A percentile compares a stretch with the other conserved stretches of the same genome.
Conservation (phyloP, 2,888 invertebrate genomes). For the Gari tellinella region DNA sequence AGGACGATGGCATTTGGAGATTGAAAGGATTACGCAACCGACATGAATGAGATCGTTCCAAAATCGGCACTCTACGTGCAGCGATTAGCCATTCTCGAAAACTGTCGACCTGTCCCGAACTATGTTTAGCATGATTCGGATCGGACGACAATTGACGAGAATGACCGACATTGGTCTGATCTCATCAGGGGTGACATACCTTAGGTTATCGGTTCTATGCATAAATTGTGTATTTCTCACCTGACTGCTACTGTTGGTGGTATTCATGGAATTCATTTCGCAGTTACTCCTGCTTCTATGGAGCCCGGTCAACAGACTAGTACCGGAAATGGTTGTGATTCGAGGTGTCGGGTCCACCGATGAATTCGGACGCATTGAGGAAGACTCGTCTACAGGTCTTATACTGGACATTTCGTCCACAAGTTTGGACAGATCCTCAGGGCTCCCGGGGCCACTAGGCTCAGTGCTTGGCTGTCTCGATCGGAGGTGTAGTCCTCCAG, state of each 20-base stretch:
- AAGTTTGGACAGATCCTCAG: conserved; percentile 64
- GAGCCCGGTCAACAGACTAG: conserved; percentile 51
- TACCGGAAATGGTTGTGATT: conserved; percentile 56
- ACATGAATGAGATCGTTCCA: no score
- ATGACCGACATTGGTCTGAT: no score
- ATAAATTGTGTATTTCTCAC: no score
- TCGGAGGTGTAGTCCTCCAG: conserved; percentile 28
- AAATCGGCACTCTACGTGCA: no score
- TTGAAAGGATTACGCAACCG: no score
- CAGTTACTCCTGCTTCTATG: conserved; percentile 63
- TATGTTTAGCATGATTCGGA: no score
- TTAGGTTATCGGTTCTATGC: no score
- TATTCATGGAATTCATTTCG: conserved; percentile 41
- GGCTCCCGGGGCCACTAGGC: conserved; percentile 49
- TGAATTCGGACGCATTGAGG: conserved; percentile 56
- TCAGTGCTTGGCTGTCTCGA: conserved; percentile 34
- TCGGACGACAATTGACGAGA: no score
- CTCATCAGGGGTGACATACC: no score
- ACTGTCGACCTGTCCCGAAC: no score
- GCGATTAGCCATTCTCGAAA: no score
- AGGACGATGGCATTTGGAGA: no score
- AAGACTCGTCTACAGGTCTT: conserved; percentile 55
- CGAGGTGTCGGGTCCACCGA: conserved; percentile 47
- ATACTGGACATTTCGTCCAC: conserved; percentile 65
- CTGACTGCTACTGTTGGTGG: conserved; percentile 30